Conservation (phyloP, 2,113 vertebrate genomes). For the Xiphias gladius region DNA sequence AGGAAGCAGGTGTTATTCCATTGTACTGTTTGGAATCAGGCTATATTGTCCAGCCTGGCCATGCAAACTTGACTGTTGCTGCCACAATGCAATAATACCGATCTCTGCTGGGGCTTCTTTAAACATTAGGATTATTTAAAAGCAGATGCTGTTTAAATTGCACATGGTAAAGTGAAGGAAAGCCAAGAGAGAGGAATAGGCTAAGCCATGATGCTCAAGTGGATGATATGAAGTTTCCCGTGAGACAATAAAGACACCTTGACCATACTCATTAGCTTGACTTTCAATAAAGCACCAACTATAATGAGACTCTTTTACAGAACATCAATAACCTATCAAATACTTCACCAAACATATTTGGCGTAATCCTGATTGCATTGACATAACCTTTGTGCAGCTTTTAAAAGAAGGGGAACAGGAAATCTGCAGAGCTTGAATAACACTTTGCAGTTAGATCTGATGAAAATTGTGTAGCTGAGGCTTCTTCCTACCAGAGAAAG, state of each 20-base stretch:
- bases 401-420: constrained; percentile 68
- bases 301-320: background rate
- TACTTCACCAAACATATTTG: background rate
- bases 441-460: constrained; percentile 29
- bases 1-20: constrained; percentile 76
- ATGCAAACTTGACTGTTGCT: background rate
- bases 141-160: background rate
- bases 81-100: background rate
- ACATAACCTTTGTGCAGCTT: background rate
- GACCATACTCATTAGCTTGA: background rate
- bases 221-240: background rate
- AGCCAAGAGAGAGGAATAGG: background rate
- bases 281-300: background rate
- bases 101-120: background rate
- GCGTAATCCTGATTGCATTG: background rate
- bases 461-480: constrained; percentile 16
- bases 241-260: background rate
- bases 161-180: background rate
- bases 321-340: background rate
- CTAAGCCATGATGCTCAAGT: background rate
- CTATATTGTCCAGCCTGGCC: constrained; percentile 19
- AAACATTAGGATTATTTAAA: background rate
- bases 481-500: background rate
- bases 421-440: constrained; percentile 47
- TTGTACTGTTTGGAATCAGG: constrained; percentile 64